Percentiles rank a stretch among this genome's conserved stretches.
These are phyloP conservation scores for Porites lutea DNA, from an alignment of 64 coral and sea anemone genomes.

Conservation along the genomic window DNA sequence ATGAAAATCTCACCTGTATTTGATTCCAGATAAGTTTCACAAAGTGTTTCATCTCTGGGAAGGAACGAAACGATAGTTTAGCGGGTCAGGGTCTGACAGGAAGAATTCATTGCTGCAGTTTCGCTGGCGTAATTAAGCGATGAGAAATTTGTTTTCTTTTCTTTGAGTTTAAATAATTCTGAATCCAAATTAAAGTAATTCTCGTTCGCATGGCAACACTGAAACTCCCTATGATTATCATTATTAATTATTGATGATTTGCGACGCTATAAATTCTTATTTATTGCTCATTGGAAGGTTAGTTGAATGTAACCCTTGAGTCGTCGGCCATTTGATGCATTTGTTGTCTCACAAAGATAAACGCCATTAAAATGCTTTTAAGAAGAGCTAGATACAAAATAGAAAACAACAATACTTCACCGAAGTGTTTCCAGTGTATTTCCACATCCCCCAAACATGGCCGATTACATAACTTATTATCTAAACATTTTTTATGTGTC, in stretches of 20 bases:
- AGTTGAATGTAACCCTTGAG: no score
- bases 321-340: no score
- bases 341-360: not conserved
- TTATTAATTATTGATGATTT: conserved; percentile 32
- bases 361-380: not conserved
- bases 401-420: no score
- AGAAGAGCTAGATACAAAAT: not conserved
- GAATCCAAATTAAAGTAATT: not conserved
- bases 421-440: no score
- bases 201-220: not conserved
- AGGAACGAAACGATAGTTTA: no score
- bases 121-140: not conserved
- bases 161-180: not conserved
- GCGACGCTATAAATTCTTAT: not conserved
- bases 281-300: not conserved
- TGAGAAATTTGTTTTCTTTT: not conserved
- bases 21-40: no score
- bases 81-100: no score
- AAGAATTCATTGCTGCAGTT: not conserved
- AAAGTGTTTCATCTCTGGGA: no score
- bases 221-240: not conserved
- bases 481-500: no score
- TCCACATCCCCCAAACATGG: no score
- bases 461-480: no score
- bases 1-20: no score